A percentile compares a stretch with the other conserved stretches of the same genome.
Conservation (phyloP, 2,888 invertebrate genomes). For the Dione vanillae region DNA sequence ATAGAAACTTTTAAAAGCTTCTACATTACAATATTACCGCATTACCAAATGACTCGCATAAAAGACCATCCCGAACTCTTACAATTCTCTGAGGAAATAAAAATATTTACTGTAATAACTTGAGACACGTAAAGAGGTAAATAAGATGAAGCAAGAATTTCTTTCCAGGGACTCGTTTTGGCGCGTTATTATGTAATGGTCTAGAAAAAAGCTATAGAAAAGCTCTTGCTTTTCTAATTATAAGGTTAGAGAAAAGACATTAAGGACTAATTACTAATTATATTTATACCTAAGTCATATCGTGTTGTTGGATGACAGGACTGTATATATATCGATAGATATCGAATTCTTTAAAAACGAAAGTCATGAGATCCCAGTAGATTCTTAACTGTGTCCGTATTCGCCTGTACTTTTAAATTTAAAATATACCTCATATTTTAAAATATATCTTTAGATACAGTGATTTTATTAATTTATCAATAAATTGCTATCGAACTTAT, state of each 20-base stretch:
- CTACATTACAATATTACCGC: conserved; percentile 1
- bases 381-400: neutral
- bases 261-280: too few species aligned
- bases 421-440: too few species aligned
- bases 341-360: neutral
- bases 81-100: conserved; percentile 8
- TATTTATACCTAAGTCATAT: too few species aligned
- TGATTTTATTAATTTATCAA: too few species aligned
- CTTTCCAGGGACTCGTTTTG: neutral
- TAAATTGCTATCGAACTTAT: conserved; percentile 34
- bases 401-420: too few species aligned
- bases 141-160: conserved; percentile 15
- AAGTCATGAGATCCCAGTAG: neutral
- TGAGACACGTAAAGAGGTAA: conserved; percentile 25
- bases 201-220: too few species aligned
- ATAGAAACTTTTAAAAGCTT: neutral
- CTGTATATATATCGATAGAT: too few species aligned
- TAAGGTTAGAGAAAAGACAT: too few species aligned
- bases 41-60: neutral
- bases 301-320: too few species aligned
- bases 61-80: conserved; percentile 8
- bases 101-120: conserved; percentile 21
- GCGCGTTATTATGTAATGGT: neutral
- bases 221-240: too few species aligned
- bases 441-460: too few species aligned